Evolutionary conservation across 2,797 vertebrate species (phyloP), one percentile per base, ranked within the genome.

Genomic region (Luscinia megarhynchos): DNA sequence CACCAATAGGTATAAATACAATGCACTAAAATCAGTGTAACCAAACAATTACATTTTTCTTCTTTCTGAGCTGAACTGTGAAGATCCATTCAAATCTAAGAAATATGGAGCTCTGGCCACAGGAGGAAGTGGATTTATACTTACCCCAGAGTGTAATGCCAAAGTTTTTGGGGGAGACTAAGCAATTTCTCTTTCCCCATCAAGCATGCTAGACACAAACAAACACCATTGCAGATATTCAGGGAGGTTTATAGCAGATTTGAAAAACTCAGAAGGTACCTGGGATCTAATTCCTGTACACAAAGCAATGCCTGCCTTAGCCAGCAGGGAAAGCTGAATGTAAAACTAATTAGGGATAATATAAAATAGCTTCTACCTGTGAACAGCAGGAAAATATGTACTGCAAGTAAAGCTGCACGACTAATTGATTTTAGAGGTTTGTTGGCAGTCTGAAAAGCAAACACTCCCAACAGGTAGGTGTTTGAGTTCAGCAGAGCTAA

Each of bases 351-450:
- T 74, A 84, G 61, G 77, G 83, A 55, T 53, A 88, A 90, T 45
- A 87, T 75, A 67, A 94, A 95, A 78, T 36, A 51, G 66, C 46
- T 86, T 72, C 62, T 76, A 54, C 43, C 77, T 78, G 61, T 6
- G 51, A 96, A 84, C 68, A 95, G 93, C 90, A 83, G 76, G 92
- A 70, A 91, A 94, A 89, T 21, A 50, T 24, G 36, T 38, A 48
- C 48, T 74, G 61, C 62, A 79, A 84, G 59, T 73, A 89, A 51
- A 92, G 41, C 70, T 69, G 63, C 2, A 7, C 16, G 43, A 51
- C 84, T 91, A 82, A 93, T 93, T 92, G 70, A 90, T 92, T 91
- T 79, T 59, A 74, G 46, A 62, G 54, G 24, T 73, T 87, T 94
- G 55, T 61, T 92, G 74, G 89, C 81, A 91, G 36, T 38, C 78